Conservation (phyloP, 2,797 vertebrate species). For the Tangara arthus region DNA sequence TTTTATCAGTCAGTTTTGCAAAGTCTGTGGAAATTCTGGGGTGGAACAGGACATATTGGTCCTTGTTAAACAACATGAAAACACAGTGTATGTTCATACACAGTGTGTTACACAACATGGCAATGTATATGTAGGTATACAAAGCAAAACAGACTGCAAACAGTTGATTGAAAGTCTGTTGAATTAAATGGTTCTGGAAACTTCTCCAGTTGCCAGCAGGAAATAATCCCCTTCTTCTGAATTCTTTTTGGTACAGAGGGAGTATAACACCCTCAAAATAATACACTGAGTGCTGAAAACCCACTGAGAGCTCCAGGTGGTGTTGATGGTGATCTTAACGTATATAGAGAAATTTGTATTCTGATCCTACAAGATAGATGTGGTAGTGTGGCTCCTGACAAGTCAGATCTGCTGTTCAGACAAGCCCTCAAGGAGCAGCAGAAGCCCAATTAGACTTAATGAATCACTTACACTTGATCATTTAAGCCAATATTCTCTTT, state of each 20-base stretch:
- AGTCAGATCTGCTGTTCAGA: not conserved
- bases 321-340: not conserved
- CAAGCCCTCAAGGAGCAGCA: not conserved
- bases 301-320: not conserved
- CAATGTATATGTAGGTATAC: not conserved
- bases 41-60: not conserved
- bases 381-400: not conserved
- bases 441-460: slow-evolving; percentile 19
- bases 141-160: not conserved
- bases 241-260: not conserved
- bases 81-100: accelerated
- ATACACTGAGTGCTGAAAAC: not conserved
- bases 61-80: not conserved
- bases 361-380: not conserved
- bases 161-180: not conserved
- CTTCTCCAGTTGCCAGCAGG: not conserved
- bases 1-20: not conserved
- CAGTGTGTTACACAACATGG: not conserved
- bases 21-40: not conserved
- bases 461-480: slow-evolving; percentile 11
- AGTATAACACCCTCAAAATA: not conserved
- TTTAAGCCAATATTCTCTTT: not conserved
- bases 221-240: not conserved
- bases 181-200: not conserved
- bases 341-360: not conserved